Percentiles rank a stretch among this genome's conserved stretches.
Evolutionary conservation across 2,113 vertebrate genomes (phyloP).

Genomic region (Thamnophis sirtalis): DNA sequence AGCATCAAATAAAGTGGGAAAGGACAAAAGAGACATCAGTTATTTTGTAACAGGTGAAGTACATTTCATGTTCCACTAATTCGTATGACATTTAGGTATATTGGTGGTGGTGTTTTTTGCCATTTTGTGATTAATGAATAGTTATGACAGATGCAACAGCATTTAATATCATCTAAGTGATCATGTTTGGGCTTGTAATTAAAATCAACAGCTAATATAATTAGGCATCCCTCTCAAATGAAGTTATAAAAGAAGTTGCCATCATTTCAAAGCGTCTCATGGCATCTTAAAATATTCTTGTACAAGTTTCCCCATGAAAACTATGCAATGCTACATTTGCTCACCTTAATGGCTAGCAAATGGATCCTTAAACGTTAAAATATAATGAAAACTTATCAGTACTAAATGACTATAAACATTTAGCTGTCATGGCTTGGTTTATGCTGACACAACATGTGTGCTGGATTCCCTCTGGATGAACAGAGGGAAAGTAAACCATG

Average conservation of each 20-base stretch:
- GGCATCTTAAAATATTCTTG: background rate
- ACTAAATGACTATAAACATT: background rate
- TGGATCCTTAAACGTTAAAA: background rate
- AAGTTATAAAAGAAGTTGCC: background rate
- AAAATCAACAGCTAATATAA: background rate
- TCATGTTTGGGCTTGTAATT: background rate
- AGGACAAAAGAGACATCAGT: conserved; percentile 76
- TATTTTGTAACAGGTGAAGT: conserved; percentile 92
- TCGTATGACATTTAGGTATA: background rate
- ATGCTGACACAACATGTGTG: too few relatives aligned
- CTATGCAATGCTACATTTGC: background rate
- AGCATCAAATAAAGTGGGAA: conserved; percentile 84
- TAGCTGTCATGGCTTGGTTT: background rate
- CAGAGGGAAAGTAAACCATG: background rate
- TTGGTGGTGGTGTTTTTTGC: background rate
- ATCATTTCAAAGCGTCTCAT: background rate
- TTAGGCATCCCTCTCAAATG: background rate
- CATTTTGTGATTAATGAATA: background rate
- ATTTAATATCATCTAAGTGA: background rate
- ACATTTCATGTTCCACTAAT: accelerated
- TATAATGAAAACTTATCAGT: background rate
- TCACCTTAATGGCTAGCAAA: background rate
- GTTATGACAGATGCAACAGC: background rate
- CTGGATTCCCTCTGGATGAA: background rate
- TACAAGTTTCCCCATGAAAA: background rate